Conservation (phyloP, 1,140 invertebrate species). For the Hetaerina americana region DNA sequence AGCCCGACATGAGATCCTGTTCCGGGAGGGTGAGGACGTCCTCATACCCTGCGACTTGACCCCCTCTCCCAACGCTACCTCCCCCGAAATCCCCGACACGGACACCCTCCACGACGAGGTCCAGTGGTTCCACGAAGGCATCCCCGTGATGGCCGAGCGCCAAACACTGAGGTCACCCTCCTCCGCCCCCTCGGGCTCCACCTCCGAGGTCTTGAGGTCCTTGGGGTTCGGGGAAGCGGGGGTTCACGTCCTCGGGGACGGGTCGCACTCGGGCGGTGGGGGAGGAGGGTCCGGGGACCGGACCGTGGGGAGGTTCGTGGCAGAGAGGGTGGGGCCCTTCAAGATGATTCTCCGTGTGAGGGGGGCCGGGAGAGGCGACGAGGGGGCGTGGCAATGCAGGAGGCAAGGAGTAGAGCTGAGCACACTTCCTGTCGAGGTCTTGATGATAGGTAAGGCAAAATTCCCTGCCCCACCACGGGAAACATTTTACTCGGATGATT, state of each 20-base stretch:
- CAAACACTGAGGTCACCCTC: background rate
- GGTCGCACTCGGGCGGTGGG: too few relatives aligned
- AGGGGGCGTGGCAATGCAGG: background rate
- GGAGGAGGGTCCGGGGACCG: background rate
- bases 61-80: background rate
- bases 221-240: background rate
- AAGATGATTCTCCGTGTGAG: background rate
- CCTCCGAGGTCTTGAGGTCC: background rate
- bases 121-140: background rate
- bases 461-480: too few relatives aligned
- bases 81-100: background rate
- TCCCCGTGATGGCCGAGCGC: background rate
- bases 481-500: too few relatives aligned
- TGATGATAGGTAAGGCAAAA: background rate
- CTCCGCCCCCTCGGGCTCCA: background rate
- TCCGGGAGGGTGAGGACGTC: background rate
- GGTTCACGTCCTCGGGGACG: background rate
- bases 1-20: background rate
- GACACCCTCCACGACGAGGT: too few relatives aligned
- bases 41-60: background rate
- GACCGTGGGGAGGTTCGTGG: background rate
- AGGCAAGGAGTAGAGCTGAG: background rate
- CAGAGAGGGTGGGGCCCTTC: background rate
- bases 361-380: background rate
- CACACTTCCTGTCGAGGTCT: background rate